These are phyloP conservation scores for Mesoclemmys tuberculata DNA, from an alignment of 2,113 vertebrate species.

Conservation along the genomic window DNA sequence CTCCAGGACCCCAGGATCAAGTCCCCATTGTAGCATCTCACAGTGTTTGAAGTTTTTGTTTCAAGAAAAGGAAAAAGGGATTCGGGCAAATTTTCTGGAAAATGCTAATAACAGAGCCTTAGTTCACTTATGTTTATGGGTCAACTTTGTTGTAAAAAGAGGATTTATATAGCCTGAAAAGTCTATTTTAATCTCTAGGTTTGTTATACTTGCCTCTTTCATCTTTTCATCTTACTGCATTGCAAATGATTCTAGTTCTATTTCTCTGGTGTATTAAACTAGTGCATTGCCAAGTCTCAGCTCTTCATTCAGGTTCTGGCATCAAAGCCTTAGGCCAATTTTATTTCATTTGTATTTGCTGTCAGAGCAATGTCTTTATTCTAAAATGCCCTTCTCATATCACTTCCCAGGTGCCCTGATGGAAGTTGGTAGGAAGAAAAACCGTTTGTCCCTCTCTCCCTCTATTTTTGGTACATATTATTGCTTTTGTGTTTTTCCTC, in stretches of 20 bases:
- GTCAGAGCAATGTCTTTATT: conserved; percentile 85
- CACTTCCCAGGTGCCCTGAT: conserved; percentile 80
- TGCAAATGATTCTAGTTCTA: conserved; percentile 73
- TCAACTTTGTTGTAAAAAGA: conserved; percentile 15
- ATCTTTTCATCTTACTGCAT: conserved; percentile 72
- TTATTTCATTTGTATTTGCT: conserved; percentile 84
- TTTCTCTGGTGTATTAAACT: conserved; percentile 75
- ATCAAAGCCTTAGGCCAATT: conserved; percentile 84
- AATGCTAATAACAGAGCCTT: neutral
- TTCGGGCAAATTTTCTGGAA: neutral
- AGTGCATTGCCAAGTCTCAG: conserved; percentile 69
- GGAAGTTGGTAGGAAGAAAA: conserved; percentile 69
- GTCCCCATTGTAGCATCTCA: neutral
- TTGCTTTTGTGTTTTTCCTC: conserved; percentile 71
- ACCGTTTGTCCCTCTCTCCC: conserved; percentile 14
- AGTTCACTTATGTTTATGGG: conserved; percentile 27
- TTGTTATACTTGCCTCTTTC: conserved; percentile 64
- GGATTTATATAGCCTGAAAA: conserved; percentile 40
- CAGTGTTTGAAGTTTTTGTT: accelerated
- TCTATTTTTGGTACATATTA: conserved; percentile 4
- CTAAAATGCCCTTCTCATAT: conserved; percentile 78
- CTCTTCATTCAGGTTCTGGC: conserved; percentile 76
- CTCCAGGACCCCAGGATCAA: neutral
- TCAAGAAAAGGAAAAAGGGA: neutral
- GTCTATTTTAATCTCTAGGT: conserved; percentile 63